Evolutionary conservation across 2,113 vertebrate species (phyloP), one percentile per base, ranked within the genome.

Genomic region (Gallinago media): DNA sequence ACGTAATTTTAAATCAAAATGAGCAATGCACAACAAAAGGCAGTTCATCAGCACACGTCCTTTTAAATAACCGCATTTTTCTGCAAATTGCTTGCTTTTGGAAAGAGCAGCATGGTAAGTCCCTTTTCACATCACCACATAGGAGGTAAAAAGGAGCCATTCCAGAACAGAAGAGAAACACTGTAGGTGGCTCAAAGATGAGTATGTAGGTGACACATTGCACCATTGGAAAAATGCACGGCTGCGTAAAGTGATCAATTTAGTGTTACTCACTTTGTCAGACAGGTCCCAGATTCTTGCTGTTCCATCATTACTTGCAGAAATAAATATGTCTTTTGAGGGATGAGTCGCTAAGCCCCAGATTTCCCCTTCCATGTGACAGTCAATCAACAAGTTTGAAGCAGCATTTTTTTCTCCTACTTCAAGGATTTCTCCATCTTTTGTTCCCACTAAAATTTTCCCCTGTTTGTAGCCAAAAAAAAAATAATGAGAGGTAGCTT

Each of bases 381-480:
- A 99, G 29, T 99, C 99, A 92, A 99, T 99, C 97, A 99, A 97
- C 55, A 99, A 98, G 97, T 99, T 99, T 65, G 99, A 99, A 79
- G 99, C 99, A 18, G 99, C 99, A 1, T 99, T 99, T 98, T 99
- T 99, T 91, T 99, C 99, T 92, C 99, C 99, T 62, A 99, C 99
- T 97, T 99, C 99, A 52, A 99, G 99, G 94, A 99, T 99, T 98
- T 99, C 99, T 16, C 99, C 99, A 26, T 99, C 99, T 97, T 99
- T 99, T 32, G 99, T 99, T 95, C 99, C 99, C 86, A 99, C 99
- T 94, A 99, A 97, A 94, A 99, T 99, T 93, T 99, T 99, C 14
- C 99, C 99, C 99, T 99, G 76, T 97, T 94, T 84, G 73, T 44
- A 88, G 88, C 20, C 36, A 19, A 88, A 63, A 55, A 63, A 63